These are phyloP conservation scores for Nicator chloris DNA, from an alignment of 2,113 vertebrate species.

Conservation along the genomic window DNA sequence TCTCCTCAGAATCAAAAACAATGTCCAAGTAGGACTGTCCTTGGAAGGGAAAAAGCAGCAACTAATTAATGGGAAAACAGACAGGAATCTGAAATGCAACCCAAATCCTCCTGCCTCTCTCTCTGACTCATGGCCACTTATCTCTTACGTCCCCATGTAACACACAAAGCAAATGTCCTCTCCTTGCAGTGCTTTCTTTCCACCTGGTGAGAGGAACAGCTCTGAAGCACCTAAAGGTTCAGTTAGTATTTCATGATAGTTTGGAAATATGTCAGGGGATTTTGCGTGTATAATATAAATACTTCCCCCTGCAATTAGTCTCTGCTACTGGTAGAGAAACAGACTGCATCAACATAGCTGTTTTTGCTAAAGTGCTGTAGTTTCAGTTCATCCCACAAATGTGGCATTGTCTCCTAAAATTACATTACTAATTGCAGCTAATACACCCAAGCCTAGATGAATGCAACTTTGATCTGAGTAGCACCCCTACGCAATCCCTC, in stretches of 20 bases:
- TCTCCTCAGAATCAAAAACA: not conserved
- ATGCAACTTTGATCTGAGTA: constrained; percentile 45
- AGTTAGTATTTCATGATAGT: not conserved
- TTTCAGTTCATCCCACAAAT: constrained; percentile 29
- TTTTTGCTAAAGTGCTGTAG: not conserved
- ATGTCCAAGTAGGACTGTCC: not conserved
- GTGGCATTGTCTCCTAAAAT: constrained; percentile 52
- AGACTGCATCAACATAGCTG: not conserved
- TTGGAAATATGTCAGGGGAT: not conserved
- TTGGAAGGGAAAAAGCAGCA: not conserved
- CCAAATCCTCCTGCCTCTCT: not conserved
- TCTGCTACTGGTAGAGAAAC: not conserved
- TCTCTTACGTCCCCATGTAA: fast-evolving
- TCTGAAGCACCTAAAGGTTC: not conserved
- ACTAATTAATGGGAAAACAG: not conserved
- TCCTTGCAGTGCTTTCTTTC: not conserved
- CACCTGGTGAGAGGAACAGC: not conserved
- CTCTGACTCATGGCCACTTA: not conserved
- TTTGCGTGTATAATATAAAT: not conserved
- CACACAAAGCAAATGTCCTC: not conserved
- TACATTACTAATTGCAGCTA: constrained; percentile 53
- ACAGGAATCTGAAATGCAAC: not conserved
- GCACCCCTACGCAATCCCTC: constrained; percentile 37
- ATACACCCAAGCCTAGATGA: constrained; percentile 26
- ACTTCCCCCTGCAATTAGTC: not conserved